Conservation (phyloP, 2,113 vertebrate species). For the Falco punctatus region DNA sequence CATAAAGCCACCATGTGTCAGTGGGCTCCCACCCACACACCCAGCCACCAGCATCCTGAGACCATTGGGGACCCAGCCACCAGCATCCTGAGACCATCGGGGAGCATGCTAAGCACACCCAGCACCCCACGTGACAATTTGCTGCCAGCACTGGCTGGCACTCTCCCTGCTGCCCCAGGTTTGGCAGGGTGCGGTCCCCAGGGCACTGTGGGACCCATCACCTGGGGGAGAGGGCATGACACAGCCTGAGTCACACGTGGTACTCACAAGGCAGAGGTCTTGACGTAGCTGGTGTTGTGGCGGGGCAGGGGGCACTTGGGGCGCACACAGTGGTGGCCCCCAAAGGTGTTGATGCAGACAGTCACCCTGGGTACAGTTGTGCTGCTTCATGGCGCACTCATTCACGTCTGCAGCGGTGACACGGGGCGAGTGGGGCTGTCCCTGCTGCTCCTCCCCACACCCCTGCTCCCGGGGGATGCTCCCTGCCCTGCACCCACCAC, state of each 20-base stretch:
- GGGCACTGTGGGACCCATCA: fast-evolving
- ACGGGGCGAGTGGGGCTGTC: fast-evolving
- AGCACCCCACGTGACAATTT: background rate
- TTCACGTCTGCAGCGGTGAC: constrained; percentile 77
- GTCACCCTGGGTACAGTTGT: constrained; percentile 83
- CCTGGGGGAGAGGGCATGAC: fast-evolving
- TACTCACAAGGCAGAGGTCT: constrained; percentile 85
- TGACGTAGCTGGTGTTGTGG: constrained; percentile 82
- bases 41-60: background rate
- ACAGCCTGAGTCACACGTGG: fast-evolving
- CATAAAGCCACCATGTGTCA: background rate
- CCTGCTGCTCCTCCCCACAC: fast-evolving
- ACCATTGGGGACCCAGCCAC: background rate
- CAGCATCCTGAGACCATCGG: background rate
- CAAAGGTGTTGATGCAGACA: constrained; percentile 85
- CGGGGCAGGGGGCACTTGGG: constrained; percentile 81
- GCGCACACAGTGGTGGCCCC: constrained; percentile 81
- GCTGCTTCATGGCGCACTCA: constrained; percentile 80
- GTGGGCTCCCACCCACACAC: background rate
- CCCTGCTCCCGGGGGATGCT: fast-evolving
- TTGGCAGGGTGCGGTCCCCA: background rate
- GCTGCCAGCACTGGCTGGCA: background rate
- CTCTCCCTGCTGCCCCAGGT: background rate
- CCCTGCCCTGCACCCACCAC: background rate
- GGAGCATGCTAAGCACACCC: background rate